A percentile compares a stretch with the other conserved stretches of the same genome.
phyloP scores from a whole-genome alignment of 2,797 vertebrate species.

The Crocodylus rhombifer region DNA sequence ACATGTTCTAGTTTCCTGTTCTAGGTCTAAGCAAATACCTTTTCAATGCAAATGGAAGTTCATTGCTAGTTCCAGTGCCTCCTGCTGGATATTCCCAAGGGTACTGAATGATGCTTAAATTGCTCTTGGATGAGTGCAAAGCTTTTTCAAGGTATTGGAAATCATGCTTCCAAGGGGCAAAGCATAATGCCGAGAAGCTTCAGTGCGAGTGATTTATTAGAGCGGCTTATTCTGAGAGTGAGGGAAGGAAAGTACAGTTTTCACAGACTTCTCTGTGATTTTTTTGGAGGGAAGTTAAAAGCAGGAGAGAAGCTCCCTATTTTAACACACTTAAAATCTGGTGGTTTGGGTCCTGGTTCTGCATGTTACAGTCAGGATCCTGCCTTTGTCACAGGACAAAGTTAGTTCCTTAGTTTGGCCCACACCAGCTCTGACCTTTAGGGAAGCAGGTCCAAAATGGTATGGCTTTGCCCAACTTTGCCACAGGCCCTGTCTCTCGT shows the following conservation, averaged over 20 bases:
- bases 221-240: too few relatives aligned
- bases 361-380: rapidly evolving
- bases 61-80: neutral
- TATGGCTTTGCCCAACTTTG: neutral
- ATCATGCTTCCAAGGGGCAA: neutral
- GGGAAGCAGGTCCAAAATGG: neutral
- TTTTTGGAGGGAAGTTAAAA: neutral
- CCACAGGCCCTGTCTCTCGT: too few relatives aligned
- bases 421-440: neutral
- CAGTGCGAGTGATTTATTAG: too few relatives aligned
- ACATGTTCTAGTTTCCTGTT: neutral
- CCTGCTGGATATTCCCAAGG: neutral
- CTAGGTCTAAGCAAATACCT: neutral
- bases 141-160: neutral
- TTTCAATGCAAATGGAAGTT: neutral
- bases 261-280: neutral
- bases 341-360: neutral
- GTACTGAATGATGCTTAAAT: neutral
- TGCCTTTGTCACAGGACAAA: neutral
- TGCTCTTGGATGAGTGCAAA: neutral
- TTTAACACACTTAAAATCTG: neutral
- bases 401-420: neutral
- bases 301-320: neutral
- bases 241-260: neutral
- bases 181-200: neutral